Base-by-base conservation (phyloP, 2,888 invertebrate species). In the Oxytorus armatus region DNA sequence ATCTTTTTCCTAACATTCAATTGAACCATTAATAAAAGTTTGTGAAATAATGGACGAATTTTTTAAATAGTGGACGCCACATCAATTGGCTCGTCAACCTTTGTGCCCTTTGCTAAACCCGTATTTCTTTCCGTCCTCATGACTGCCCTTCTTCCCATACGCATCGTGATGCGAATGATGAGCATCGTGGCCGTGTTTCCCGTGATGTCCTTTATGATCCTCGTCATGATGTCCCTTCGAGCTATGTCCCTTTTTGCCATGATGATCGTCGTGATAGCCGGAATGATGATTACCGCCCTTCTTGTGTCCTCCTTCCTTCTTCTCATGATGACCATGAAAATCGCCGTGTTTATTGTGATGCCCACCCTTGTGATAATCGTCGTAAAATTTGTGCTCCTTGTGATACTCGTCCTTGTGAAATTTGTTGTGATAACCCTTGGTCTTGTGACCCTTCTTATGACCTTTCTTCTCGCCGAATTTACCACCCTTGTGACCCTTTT, bases 371-470 rank as follows among this genome's bases (percentile, higher is more conserved):
- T 96, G 95, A 89, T 96, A 97, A 89, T 97, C 97, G 88, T 97
- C 94, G 66, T 94, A 94, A 0, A 95, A 95, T 82, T 95, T 94
- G 3, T 95, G 95, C 68, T 94, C 93, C 85, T 95, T 95, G 82
- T 95, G 95, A 81, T 95, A 95, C 63, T 93, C 93, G 0, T 95
- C 97, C 90, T 97, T 97, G 92, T 97, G 96, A 44, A 96, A 95
- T 88, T 97, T 96, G 91, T 97, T 96, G 88, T 97, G 97, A 91
- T 95, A 97, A 8, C 97, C 97, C 77, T 96, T 95, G n/a, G 96
- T 96, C 88, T 97, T 96, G 82, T 96, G 86, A 0, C 96, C 97
- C 88, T 97, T 97, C 87, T 97, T 97, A 92, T 96, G 96, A 0
- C 96, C 96, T 86, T 96, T 96, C 89, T 96, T 96, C 87, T 96